A percentile compares a stretch with the other conserved stretches of the same genome.
Conservation (phyloP, 2,113 vertebrate species). For the Neopipo cinnamomea region DNA sequence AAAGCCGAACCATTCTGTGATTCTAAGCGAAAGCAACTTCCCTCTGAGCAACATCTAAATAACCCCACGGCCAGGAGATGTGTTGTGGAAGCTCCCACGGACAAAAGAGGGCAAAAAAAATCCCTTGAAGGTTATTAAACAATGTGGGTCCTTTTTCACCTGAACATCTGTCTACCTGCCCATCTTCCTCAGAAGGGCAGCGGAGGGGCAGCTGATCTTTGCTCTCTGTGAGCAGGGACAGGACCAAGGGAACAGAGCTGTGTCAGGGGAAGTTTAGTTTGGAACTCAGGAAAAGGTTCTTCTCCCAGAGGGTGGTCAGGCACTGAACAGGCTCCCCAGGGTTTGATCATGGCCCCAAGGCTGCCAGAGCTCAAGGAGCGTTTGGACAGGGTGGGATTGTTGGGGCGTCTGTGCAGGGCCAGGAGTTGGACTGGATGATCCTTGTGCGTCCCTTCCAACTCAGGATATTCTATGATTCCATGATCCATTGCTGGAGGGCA, state of each 20-base stretch:
- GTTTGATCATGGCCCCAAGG: background rate
- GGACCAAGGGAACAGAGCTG: too few species aligned
- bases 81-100: fast-evolving
- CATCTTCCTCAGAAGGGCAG: background rate
- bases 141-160: background rate
- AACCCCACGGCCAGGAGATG: fast-evolving
- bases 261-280: fast-evolving
- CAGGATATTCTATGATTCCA: background rate
- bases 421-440: too few species aligned
- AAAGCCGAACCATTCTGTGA: background rate
- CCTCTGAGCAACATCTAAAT: fast-evolving
- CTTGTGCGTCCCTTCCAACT: background rate
- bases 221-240: background rate
- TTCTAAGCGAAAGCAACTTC: background rate
- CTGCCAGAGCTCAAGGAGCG: background rate
- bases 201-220: background rate
- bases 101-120: background rate
- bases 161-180: fast-evolving
- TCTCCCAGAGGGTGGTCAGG: background rate
- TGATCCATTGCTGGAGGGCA: background rate
- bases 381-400: background rate
- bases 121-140: background rate
- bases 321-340: background rate
- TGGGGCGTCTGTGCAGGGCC: background rate
- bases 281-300: background rate